A percentile compares a stretch with the other conserved stretches of the same genome.
Conservation (phyloP, 2,113 vertebrate species). For the Abramis brama region DNA sequence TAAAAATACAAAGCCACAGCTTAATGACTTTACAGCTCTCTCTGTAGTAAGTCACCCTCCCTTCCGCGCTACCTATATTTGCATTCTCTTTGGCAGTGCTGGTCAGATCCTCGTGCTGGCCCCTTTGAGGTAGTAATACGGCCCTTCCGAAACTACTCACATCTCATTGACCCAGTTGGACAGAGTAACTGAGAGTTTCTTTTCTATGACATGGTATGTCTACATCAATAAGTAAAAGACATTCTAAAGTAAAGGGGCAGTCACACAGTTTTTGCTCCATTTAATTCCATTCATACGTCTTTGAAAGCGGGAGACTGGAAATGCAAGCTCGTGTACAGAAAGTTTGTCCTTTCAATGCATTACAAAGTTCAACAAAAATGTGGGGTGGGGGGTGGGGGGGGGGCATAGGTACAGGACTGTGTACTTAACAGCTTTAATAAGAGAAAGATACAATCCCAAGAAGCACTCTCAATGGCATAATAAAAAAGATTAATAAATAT, state of each 20-base stretch:
- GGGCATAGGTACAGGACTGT: too few relatives aligned
- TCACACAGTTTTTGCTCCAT: background rate
- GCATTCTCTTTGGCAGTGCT: constrained; percentile 40
- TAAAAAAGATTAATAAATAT: too few relatives aligned
- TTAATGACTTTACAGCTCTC: constrained; percentile 7
- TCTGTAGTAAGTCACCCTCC: background rate
- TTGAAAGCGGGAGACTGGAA: background rate
- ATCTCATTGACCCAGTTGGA: constrained; percentile 49
- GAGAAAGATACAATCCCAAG: too few relatives aligned
- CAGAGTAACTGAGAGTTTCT: constrained; percentile 13
- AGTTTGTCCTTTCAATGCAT: too few relatives aligned
- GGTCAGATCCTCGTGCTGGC: background rate
- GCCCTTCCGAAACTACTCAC: constrained; percentile 28
- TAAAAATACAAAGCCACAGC: constrained; percentile 29
- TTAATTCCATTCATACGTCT: background rate
- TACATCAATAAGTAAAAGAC: background rate
- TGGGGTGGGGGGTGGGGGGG: too few relatives aligned
- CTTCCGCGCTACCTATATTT: constrained; percentile 36
- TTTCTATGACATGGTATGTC: background rate
- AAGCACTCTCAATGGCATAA: too few relatives aligned
- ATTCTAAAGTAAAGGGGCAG: background rate
- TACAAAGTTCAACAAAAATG: too few relatives aligned
- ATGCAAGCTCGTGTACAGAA: background rate
- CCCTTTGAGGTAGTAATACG: constrained; percentile 37
- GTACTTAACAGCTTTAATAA: too few relatives aligned